A percentile compares a stretch with the other conserved stretches of the same genome.
Evolutionary conservation across 1,140 invertebrate species (phyloP).

Genomic region (Drosophila nannoptera): DNA sequence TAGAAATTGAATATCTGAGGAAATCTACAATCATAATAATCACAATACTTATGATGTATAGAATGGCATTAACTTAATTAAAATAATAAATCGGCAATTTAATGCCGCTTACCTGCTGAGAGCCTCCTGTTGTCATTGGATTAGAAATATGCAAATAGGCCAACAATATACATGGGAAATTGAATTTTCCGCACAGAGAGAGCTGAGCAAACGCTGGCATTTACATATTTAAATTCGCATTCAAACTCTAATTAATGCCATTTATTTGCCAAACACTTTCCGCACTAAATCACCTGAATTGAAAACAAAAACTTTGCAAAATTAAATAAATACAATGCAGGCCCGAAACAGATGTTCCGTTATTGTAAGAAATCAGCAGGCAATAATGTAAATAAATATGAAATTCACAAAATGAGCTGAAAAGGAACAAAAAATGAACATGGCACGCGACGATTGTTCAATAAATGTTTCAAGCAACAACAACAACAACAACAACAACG

Average conservation of each 20-base stretch:
- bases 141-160: neutral
- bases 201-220: neutral
- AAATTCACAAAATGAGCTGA: constrained; percentile 23
- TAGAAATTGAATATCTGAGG: neutral
- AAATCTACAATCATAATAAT: neutral
- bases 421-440: constrained; percentile 36
- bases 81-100: no score
- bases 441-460: constrained; percentile 16
- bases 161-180: neutral
- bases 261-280: no score
- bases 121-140: no score
- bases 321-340: constrained; percentile 8
- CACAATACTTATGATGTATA: no score
- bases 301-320: neutral
- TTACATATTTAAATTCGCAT: neutral
- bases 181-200: no score
- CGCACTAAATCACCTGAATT: neutral
- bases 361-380: constrained; percentile 47
- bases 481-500: constrained; percentile 40
- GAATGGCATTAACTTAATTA: no score
- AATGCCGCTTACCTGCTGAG: no score
- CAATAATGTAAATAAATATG: constrained; percentile 46
- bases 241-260: neutral
- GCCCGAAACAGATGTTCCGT: constrained; percentile 44
- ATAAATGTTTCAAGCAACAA: constrained; percentile 51